phyloP scores from a whole-genome alignment of 2,797 vertebrate species.

The Setipinna tenuifilis region DNA sequence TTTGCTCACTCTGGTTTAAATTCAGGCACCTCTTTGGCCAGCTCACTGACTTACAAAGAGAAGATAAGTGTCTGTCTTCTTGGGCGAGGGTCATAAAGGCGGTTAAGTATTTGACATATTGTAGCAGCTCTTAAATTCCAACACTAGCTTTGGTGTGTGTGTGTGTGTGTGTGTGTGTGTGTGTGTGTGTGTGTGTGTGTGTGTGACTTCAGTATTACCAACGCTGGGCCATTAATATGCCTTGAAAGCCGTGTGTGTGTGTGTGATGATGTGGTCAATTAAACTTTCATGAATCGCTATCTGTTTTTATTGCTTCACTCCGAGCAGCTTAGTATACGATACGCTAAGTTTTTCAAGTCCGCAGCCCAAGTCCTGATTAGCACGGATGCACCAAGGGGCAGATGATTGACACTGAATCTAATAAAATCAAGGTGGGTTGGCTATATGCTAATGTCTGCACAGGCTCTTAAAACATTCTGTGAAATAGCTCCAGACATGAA shows the following conservation, averaged over 20 bases:
- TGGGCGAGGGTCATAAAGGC: neutral
- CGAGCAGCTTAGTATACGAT: neutral
- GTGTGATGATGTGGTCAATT: slow-evolving; percentile 5
- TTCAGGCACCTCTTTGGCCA: slow-evolving; percentile 17
- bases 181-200: no score
- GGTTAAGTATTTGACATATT: slow-evolving; percentile 7
- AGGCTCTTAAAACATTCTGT: slow-evolving; percentile 20
- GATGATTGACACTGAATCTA: slow-evolving; percentile 28
- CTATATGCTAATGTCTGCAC: slow-evolving; percentile 33
- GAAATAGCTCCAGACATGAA: slow-evolving; percentile 44
- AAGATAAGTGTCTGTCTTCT: slow-evolving; percentile 12
- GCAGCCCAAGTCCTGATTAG: slow-evolving; percentile 11
- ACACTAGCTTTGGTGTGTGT: neutral
- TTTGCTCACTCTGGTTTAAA: slow-evolving; percentile 31
- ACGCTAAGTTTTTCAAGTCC: neutral
- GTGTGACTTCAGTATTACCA: no score
- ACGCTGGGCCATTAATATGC: no score
- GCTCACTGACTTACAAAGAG: slow-evolving; percentile 35
- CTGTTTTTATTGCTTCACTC: neutral
- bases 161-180: no score
- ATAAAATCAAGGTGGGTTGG: slow-evolving; percentile 25
- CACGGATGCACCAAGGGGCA: neutral
- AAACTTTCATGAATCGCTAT: neutral
- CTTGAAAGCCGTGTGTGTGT: neutral
- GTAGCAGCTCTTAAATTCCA: slow-evolving; percentile 3